Evolutionary conservation across 2,888 invertebrate genomes (phyloP), one percentile per base, ranked within the genome.

Genomic region (Cheilosia variabilis): DNA sequence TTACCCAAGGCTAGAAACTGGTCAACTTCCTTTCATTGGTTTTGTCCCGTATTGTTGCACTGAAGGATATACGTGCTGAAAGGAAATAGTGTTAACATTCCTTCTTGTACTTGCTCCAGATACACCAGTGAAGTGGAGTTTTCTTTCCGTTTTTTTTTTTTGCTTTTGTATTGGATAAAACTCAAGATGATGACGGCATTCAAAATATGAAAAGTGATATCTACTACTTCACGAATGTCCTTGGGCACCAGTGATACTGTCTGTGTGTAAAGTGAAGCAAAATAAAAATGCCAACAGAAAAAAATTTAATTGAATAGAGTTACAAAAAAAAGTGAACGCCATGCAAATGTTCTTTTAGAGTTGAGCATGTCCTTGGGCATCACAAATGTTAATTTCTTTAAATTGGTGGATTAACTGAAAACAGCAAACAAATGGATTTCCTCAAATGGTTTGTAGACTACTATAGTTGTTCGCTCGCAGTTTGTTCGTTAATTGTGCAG

Each of bases 381-480:
- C 19, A 15, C 31, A 69, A 66, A 24, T 60, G 19, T 2, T 71
- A 22, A 22, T 41, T 17, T 9, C 13, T 34, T 31, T 5, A 10
- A 9, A 55, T 47, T 24, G 19, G 2, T 75, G 79, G 80, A 80
- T 71, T 79, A 80, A 75, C 63, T 13, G 41, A 63, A 19, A 60
- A 53, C 17, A 65, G 31, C 62, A 63, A 47, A 13, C 69, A 71
- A 84, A 84, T 84, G 84, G 80, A 84, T 84, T 80, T 76, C 65
- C 60, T 55, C 75, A 84, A 84, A 80, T 80, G 84, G 84, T 84
- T 80, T 69, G 84, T 84, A 66, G 27, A 19, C 2, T 10, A 10
- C n/a, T n/a, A 47, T 31, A 37, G 37, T 41, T 17, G 5, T 50
- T 24, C 17, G 47, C 27, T 45, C 3, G 0, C 22, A 17, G n/a